A percentile compares a stretch with the other conserved stretches of the same genome.
Conservation (phyloP, 1,140 invertebrate species). For the Oncopodura yosiiana region DNA sequence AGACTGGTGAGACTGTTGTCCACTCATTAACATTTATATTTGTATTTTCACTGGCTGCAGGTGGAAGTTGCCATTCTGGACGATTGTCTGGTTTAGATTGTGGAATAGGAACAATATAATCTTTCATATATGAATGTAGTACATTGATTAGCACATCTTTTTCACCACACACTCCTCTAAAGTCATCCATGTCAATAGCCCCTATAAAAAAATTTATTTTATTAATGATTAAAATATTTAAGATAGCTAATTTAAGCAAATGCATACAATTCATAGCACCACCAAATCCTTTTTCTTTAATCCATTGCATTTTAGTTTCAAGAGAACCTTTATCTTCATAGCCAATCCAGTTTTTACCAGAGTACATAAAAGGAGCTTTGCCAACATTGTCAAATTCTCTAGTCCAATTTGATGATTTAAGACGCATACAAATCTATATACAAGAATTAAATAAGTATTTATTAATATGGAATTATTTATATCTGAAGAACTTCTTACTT, state of each 20-base stretch:
- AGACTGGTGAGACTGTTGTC: neutral
- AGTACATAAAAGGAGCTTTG: conserved; percentile 47
- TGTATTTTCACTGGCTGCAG: conserved; percentile 18
- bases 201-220: too few species aligned
- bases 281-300: conserved; percentile 63
- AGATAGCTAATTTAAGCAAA: too few species aligned
- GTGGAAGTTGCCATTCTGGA: conserved; percentile 16
- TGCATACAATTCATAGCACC: too few species aligned
- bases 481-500: too few species aligned
- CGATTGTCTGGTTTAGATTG: conserved; percentile 17
- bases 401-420: conserved; percentile 61
- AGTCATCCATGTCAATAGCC: conserved; percentile 77
- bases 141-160: conserved; percentile 59
- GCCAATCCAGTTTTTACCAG: conserved; percentile 6
- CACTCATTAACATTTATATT: neutral
- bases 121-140: conserved; percentile 53
- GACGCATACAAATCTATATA: conserved; percentile 58
- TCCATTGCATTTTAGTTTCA: conserved; percentile 75
- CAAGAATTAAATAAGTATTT: too few species aligned
- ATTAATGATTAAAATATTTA: too few species aligned
- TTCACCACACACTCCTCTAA: conserved; percentile 61
- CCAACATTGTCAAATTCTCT: conserved; percentile 69
- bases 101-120: conserved; percentile 61
- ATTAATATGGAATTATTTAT: too few species aligned
- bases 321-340: conserved; percentile 39